A percentile compares a stretch with the other conserved stretches of the same genome.
These are phyloP conservation scores for Noctua pronuba DNA, from an alignment of 2,888 invertebrate species.

Conservation along the genomic window DNA sequence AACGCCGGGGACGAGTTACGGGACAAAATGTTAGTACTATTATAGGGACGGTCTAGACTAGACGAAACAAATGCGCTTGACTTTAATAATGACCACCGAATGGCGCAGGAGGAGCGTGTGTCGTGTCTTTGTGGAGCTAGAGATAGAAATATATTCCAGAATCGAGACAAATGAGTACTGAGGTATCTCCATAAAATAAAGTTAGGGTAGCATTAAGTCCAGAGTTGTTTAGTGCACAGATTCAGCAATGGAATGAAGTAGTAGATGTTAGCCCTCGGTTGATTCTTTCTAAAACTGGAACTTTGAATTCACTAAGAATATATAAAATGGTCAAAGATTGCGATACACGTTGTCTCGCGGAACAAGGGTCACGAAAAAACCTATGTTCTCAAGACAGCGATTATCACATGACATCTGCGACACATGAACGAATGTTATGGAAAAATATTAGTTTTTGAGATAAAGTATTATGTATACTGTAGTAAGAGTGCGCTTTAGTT, in stretches of 20 bases:
- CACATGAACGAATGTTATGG: not conserved
- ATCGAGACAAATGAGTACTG: too few species aligned
- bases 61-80: constrained; percentile 49
- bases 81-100: constrained; percentile 36
- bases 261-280: not conserved
- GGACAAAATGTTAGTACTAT: constrained; percentile 45
- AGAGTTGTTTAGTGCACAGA: too few species aligned
- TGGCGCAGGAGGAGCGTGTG: not conserved
- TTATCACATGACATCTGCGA: not conserved
- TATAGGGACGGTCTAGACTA: constrained; percentile 49
- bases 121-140: not conserved
- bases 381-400: not conserved
- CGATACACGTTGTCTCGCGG: not conserved
- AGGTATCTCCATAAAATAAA: not conserved
- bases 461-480: not conserved
- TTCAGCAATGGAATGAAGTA: not conserved
- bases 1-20: constrained; percentile 26
- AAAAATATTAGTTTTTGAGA: not conserved
- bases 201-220: not conserved
- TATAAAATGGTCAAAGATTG: not conserved
- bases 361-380: not conserved
- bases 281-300: not conserved
- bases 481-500: not conserved
- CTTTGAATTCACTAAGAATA: not conserved
- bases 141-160: not conserved